Evolutionary conservation across 2,797 vertebrate species (phyloP).

Genomic region (Pelodytes ibericus): DNA sequence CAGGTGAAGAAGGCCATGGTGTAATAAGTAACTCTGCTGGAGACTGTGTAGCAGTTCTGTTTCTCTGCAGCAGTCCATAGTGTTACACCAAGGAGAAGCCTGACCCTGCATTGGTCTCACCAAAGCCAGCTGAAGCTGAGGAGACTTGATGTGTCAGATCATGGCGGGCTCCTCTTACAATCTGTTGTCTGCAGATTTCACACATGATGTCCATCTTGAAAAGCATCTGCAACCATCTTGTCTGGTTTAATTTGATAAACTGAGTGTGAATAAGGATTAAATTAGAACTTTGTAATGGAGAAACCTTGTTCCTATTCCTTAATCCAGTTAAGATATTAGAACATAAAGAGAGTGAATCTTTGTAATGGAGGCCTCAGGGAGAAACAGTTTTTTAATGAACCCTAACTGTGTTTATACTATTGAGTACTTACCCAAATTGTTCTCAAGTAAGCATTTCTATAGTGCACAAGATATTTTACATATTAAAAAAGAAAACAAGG

Average conservation of each 20-base stretch:
- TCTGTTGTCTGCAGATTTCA: constrained; percentile 99
- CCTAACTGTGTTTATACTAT: too few species aligned
- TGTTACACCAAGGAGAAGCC: constrained; percentile 88
- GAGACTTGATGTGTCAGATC: constrained; percentile 91
- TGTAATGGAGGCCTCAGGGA: not conserved
- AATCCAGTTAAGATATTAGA: constrained; percentile 73
- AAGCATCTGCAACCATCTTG: constrained; percentile 90
- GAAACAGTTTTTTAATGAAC: too few species aligned
- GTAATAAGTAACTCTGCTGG: constrained; percentile 98
- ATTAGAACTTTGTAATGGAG: constrained; percentile 90
- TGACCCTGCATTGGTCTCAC: constrained; percentile 83
- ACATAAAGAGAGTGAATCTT: constrained; percentile 59
- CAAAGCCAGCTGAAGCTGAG: constrained; percentile 81
- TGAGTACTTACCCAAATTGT: not conserved
- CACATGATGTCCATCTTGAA: constrained; percentile 91
- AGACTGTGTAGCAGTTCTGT: constrained; percentile 93
- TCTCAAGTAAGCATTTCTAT: not conserved
- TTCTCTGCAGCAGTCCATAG: constrained; percentile 91
- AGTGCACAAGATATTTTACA: not conserved
- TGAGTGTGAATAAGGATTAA: constrained; percentile 98
- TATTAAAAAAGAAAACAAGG: too few species aligned
- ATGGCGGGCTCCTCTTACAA: constrained; percentile 89
- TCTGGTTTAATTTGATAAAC: constrained; percentile 99
- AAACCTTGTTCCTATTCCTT: constrained; percentile 74
- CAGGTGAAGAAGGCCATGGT: constrained; percentile 90